Evolutionary conservation across 2,888 invertebrate species (phyloP).

Genomic region (Eudasyphora cyanicolor): DNA sequence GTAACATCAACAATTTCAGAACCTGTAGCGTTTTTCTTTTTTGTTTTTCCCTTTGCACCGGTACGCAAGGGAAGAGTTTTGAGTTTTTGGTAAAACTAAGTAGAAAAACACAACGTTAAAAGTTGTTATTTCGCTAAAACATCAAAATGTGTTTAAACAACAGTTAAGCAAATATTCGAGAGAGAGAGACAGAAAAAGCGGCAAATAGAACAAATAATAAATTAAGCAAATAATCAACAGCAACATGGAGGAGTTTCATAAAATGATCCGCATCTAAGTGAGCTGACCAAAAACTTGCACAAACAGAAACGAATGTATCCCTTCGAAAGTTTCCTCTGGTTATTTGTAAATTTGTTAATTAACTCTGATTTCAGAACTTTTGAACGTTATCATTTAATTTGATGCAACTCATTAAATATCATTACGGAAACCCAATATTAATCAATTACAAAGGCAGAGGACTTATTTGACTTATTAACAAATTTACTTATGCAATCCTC

Average conservation of each 20-base stretch:
- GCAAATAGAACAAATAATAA: too few species aligned
- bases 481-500: background rate
- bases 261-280: background rate
- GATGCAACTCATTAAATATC: background rate
- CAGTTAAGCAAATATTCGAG: conserved; percentile 13
- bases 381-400: background rate
- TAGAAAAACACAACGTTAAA: background rate
- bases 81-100: background rate
- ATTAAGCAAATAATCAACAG: background rate
- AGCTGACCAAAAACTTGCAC: background rate
- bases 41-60: too few species aligned
- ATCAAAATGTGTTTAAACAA: conserved; percentile 22
- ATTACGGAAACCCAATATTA: background rate
- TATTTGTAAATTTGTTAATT: background rate
- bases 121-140: background rate
- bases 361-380: background rate
- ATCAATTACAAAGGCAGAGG: background rate
- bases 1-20: conserved; percentile 8
- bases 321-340: background rate
- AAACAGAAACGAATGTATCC: background rate
- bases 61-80: background rate
- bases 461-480: background rate
- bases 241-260: background rate
- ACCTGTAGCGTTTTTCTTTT: background rate
- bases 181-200: background rate